Evolutionary conservation across 2,888 invertebrate species (phyloP).

Genomic region (Spodoptera exigua): DNA sequence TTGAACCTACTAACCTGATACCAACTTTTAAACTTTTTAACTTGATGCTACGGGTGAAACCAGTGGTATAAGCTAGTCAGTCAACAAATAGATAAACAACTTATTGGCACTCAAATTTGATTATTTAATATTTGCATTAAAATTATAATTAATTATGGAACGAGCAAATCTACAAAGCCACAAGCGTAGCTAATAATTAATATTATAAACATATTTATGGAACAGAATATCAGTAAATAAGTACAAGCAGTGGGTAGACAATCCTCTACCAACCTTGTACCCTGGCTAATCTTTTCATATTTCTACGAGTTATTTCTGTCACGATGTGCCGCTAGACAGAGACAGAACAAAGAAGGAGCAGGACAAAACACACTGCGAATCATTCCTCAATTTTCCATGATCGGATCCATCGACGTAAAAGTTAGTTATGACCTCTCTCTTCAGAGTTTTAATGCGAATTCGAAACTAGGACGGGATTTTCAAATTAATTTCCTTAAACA

Average conservation of each 20-base stretch:
- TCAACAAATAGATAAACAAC: too few species aligned
- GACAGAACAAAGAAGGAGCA: neutral
- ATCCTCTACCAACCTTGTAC: neutral
- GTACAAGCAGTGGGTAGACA: neutral
- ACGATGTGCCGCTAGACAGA: neutral
- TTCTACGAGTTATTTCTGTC: conserved; percentile 3
- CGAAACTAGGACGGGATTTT: too few species aligned
- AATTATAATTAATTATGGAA: too few species aligned
- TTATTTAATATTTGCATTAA: too few species aligned
- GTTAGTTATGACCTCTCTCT: neutral
- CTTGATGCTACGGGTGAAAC: too few species aligned
- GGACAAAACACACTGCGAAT: neutral
- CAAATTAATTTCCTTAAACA: too few species aligned
- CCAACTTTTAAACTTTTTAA: too few species aligned
- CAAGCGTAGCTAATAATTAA: conserved; percentile 9
- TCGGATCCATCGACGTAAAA: neutral
- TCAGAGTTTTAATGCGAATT: too few species aligned
- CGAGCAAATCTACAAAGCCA: neutral
- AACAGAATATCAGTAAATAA: neutral
- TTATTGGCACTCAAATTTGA: too few species aligned
- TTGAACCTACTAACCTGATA: too few species aligned
- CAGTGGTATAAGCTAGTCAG: too few species aligned
- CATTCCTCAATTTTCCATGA: too few species aligned
- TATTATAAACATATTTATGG: conserved; percentile 1
- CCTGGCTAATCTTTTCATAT: neutral